Percentiles rank a stretch among this genome's conserved stretches.
Conservation (phyloP, 2,888 invertebrate genomes). For the Erebia aethiops region DNA sequence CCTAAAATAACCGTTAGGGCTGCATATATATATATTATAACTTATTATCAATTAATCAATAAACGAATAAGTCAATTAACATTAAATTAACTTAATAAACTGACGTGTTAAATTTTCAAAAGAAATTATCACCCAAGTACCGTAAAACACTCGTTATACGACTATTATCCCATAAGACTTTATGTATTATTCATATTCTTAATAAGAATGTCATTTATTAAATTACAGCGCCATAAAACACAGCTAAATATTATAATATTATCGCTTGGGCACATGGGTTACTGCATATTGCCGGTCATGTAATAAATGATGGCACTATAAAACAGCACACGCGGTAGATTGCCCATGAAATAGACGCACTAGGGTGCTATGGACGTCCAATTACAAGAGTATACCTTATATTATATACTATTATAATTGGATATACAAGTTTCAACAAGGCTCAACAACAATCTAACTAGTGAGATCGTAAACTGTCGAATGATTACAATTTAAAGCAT, state of each 20-base stretch:
- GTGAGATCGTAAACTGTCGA: no score
- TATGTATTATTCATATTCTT: not conserved
- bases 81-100: not conserved
- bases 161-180: not conserved
- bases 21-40: no score
- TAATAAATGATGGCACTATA: not conserved
- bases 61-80: not conserved
- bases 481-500: no score
- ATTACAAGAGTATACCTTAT: no score
- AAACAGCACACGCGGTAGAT: no score
- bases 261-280: not conserved
- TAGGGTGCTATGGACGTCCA: no score
- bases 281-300: not conserved
- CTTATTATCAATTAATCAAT: not conserved
- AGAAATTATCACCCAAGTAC: not conserved
- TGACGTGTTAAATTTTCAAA: not conserved
- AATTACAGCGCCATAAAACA: conserved; percentile 10
- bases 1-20: no score
- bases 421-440: no score
- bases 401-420: no score
- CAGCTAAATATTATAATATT: not conserved
- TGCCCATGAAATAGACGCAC: no score
- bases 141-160: not conserved
- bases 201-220: conserved; percentile 17
- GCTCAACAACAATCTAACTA: no score